phyloP scores from a whole-genome alignment of 2,797 vertebrate species.

The Corythornis leucogaster region DNA sequence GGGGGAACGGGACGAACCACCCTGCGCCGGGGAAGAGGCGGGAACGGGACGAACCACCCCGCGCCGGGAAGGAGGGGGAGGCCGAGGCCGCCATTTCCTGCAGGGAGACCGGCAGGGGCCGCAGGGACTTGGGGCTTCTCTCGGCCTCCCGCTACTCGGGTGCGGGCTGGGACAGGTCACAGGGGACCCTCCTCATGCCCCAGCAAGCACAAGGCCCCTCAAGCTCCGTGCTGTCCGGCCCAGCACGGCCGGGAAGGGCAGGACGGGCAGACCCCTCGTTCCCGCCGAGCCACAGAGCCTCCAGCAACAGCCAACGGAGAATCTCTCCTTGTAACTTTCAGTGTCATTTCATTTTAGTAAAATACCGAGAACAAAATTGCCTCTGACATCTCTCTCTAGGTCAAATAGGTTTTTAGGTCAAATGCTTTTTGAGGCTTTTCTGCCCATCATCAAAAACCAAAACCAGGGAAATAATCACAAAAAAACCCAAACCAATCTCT shows the following conservation, averaged over 20 bases:
- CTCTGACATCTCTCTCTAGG: too few species aligned
- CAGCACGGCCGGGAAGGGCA: background rate
- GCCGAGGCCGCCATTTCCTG: fast-evolving
- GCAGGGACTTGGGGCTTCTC: fast-evolving
- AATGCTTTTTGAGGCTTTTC: background rate
- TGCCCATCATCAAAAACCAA: background rate
- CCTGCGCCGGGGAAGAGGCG: too few species aligned
- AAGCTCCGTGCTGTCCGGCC: too few species aligned
- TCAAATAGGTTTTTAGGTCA: background rate
- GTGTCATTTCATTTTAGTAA: background rate
- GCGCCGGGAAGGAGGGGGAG: fast-evolving
- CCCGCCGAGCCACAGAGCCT: fast-evolving
- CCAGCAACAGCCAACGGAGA: background rate
- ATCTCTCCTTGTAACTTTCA: background rate
- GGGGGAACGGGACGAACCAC: background rate
- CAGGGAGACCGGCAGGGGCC: fast-evolving
- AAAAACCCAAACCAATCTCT: background rate
- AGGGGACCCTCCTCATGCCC: too few species aligned
- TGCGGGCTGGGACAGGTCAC: background rate
- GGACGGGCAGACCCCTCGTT: background rate
- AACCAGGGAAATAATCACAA: background rate
- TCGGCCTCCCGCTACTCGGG: background rate
- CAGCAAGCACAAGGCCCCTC: too few species aligned
- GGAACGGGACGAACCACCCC: background rate
- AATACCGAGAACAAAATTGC: background rate